phyloP scores from a whole-genome alignment of 2,888 invertebrate species.

The Clivina fossor region DNA sequence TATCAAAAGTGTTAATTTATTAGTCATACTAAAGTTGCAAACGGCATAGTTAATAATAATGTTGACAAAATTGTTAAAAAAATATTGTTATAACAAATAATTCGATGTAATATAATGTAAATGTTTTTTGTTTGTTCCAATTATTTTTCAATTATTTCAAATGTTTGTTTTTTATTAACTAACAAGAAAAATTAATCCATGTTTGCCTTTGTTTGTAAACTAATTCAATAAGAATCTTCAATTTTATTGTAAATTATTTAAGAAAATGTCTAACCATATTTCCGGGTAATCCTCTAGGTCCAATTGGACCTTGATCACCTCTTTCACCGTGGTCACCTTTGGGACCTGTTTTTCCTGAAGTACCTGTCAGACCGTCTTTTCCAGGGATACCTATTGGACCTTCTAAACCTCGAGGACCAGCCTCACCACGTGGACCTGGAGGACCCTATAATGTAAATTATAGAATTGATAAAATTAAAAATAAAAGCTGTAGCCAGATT shows the following conservation, averaged over 20 bases:
- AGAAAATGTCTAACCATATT: conserved; percentile 49
- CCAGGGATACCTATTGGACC: conserved; percentile 37
- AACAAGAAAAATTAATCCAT: too few species aligned
- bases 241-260: too few species aligned
- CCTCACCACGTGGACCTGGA: conserved; percentile 47
- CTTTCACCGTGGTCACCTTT: conserved; percentile 53
- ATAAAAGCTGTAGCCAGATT: too few species aligned
- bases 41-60: too few species aligned
- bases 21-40: background rate
- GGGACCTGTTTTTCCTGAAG: conserved; percentile 50
- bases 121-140: too few species aligned
- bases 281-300: conserved; percentile 54
- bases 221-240: too few species aligned
- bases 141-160: too few species aligned
- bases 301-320: conserved; percentile 55
- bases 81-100: too few species aligned
- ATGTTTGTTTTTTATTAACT: too few species aligned
- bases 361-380: conserved; percentile 46
- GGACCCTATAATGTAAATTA: conserved; percentile 41
- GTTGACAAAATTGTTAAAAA: too few species aligned
- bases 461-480: background rate
- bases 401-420: conserved; percentile 48
- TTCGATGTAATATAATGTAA: too few species aligned
- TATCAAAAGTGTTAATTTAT: conserved; percentile 7
- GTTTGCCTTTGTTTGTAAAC: too few species aligned